phyloP scores from a whole-genome alignment of 1,140 invertebrate genomes.

The Gryon sp. region DNA sequence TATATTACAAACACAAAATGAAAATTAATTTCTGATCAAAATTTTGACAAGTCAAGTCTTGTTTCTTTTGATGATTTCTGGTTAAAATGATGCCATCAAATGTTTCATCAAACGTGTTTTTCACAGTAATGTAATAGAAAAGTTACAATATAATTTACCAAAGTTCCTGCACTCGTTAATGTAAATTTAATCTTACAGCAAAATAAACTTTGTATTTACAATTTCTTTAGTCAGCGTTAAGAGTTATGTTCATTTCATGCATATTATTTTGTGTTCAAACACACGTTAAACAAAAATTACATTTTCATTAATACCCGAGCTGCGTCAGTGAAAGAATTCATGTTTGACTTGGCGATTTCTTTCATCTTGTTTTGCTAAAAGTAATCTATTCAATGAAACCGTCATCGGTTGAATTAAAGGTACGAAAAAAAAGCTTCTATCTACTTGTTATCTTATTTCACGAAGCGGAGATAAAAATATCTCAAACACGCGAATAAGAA shows the following conservation, averaged over 20 bases:
- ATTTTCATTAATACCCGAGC: conserved; percentile 20
- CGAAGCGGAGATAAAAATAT: conserved; percentile 30
- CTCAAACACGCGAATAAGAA: conserved; percentile 33
- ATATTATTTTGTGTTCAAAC: conserved; percentile 36
- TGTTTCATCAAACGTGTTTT: conserved; percentile 53
- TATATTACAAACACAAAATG: too few relatives aligned
- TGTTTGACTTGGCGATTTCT: background rate
- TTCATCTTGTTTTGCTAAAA: conserved; percentile 23
- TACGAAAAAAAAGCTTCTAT: conserved; percentile 44
- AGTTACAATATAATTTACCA: conserved; percentile 49
- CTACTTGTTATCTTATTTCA: conserved; percentile 44
- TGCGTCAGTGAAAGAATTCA: conserved; percentile 18
- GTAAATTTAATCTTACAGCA: too few relatives aligned
- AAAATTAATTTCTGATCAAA: too few relatives aligned
- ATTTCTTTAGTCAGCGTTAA: conserved; percentile 47
- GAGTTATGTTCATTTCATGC: conserved; percentile 29
- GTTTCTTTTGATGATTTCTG: too few relatives aligned
- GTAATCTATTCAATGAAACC: conserved; percentile 51
- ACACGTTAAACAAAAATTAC: conserved; percentile 21
- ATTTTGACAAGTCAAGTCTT: too few relatives aligned
- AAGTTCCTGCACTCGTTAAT: too few relatives aligned
- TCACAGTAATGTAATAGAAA: conserved; percentile 43
- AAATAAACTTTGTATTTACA: conserved; percentile 47
- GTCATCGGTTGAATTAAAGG: conserved; percentile 25
- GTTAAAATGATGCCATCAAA: conserved; percentile 53